phyloP scores from a whole-genome alignment of 2,113 vertebrate species.

The Reinhardtius hippoglossoides region DNA sequence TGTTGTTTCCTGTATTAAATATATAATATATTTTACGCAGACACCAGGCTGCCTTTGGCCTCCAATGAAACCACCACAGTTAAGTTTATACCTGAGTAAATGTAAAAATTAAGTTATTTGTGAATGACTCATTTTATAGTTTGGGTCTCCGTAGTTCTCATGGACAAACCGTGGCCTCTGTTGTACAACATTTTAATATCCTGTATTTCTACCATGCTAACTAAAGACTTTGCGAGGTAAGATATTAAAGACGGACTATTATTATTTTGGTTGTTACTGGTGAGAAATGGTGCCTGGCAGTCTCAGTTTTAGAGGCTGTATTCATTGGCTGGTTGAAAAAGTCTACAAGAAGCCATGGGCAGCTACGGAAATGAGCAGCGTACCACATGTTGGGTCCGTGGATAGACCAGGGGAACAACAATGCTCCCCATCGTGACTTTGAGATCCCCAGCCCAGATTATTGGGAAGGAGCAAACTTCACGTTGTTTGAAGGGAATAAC shows the following conservation, averaged over 20 bases:
- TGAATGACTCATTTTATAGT: too few species aligned
- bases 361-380: constrained; percentile 78
- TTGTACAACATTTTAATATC: not conserved
- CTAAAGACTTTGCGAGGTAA: not conserved
- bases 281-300: constrained; percentile 27
- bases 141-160: too few species aligned
- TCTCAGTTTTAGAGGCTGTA: constrained; percentile 37
- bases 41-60: too few species aligned
- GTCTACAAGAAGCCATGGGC: constrained; percentile 60
- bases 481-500: constrained; percentile 67
- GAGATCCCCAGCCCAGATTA: constrained; percentile 69
- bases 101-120: too few species aligned
- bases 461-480: constrained; percentile 69
- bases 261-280: constrained; percentile 14
- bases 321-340: constrained; percentile 68
- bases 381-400: constrained; percentile 65
- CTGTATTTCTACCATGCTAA: not conserved
- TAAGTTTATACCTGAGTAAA: too few species aligned
- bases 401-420: constrained; percentile 59
- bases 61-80: too few species aligned
- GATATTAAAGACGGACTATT: not conserved
- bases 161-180: not conserved
- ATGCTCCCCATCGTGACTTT: constrained; percentile 70
- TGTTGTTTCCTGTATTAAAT: too few species aligned
- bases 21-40: too few species aligned